Evolutionary conservation across 2,113 vertebrate genomes (phyloP), one percentile per base, ranked within the genome.

Genomic region (Grammomys dolichurus): DNA sequence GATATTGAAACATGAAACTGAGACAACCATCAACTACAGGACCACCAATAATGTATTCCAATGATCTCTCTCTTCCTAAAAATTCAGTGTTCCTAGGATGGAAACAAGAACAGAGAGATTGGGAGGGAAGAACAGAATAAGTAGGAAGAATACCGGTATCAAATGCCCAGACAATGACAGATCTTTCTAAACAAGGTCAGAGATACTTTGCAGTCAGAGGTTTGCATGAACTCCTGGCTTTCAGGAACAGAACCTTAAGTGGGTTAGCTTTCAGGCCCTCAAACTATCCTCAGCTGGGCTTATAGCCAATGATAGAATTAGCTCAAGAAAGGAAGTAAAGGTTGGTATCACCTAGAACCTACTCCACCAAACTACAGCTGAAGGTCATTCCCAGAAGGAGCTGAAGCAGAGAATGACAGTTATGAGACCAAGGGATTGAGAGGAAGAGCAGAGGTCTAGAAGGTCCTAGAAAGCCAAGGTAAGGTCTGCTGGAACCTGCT

Each of bases 1-100:
- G 31, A 40, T 46, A 73, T 51, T 51, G 13, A 91, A 9, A 4
- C 14, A 28, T 0, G 5, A 86, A 0, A 5, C 54, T 3, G 12
- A 58, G 8, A 93, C 94, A 96, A 91, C 0, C 56, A 43, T 3
- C 1, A 26, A n/a, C 17, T 0, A 77, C 36, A 93, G 96, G 46
- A 54, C 40, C 1, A 0, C 65, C 33, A 51, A 31, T 14, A 11
- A 81, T 7, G 0, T 19, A 31, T 26, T 77, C 46, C 24, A 1
- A 3, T 46, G 7, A 58, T 31, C 60, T 70, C 7, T 94, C 51
- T 92, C 54, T 78, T 82, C 56, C 33, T 91, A 77, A 58, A 89
- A 28, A 1, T 7, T 78, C 24, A 77, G 5, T 20, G 1, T 6
- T 58, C 94, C 69, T 84, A 26, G 58, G 43, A 95, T 72, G 54